Conservation (phyloP, 2,113 vertebrate genomes). For the Polypterus bichir region DNA sequence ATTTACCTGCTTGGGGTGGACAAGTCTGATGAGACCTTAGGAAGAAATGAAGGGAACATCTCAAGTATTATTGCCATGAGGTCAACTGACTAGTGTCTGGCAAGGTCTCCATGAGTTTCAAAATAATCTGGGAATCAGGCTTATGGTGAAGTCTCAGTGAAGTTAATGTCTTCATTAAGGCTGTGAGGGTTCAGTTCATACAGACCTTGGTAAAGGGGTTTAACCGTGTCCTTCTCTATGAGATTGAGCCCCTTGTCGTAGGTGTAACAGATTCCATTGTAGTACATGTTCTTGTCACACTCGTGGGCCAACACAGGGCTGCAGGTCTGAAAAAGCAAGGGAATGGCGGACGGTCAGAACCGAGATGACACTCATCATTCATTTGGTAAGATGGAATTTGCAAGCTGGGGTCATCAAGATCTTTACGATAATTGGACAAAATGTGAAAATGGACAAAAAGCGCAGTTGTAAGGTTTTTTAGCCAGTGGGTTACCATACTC, state of each 20-base stretch:
- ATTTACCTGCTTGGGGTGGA: no score
- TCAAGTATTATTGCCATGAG: not conserved
- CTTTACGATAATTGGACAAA: no score
- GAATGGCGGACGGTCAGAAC: not conserved
- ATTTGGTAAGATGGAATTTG: no score
- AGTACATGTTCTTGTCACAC: conserved; percentile 55
- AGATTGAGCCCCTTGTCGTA: conserved; percentile 22
- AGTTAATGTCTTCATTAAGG: not conserved
- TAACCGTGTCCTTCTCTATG: conserved; percentile 14
- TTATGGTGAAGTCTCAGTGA: not conserved
- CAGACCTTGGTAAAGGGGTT: conserved; percentile 51
- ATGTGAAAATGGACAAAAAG: no score
- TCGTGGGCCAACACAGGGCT: conserved; percentile 46
- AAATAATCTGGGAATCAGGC: not conserved
- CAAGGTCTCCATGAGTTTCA: not conserved
- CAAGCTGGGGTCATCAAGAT: no score
- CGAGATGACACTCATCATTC: no score
- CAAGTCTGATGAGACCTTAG: no score
- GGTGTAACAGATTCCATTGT: conserved; percentile 58
- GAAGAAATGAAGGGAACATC: no score
- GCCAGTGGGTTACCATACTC: no score
- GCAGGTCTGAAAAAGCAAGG: conserved; percentile 43
- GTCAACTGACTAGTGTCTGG: not conserved
- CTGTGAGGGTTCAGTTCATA: not conserved
- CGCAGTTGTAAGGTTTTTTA: no score